A percentile compares a stretch with the other conserved stretches of the same genome.
Conservation (phyloP, 2,113 vertebrate species). For the Acanthisitta chloris region DNA sequence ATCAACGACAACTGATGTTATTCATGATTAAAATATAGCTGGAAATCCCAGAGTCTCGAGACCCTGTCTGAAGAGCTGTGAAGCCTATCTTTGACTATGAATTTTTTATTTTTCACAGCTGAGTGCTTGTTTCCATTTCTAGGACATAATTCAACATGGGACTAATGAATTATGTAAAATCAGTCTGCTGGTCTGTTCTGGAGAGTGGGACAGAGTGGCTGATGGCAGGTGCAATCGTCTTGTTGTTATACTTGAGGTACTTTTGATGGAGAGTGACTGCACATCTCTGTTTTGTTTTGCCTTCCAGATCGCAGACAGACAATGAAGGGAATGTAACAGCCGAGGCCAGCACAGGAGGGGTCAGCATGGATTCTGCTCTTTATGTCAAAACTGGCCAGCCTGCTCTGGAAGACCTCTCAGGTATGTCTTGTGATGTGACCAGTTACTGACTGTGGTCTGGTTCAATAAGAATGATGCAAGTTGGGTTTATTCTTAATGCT, state of each 20-base stretch:
- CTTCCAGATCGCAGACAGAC: constrained; percentile 90
- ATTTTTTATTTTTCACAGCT: constrained; percentile 69
- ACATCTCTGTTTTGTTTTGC: constrained; percentile 32
- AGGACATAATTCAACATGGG: constrained; percentile 53
- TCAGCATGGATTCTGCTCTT: constrained; percentile 78
- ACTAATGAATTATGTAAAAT: constrained; percentile 73
- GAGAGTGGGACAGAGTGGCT: not conserved
- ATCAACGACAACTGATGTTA: not conserved
- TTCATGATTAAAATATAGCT: not conserved
- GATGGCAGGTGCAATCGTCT: not conserved
- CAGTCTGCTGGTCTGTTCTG: constrained; percentile 33
- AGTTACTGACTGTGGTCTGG: not conserved
- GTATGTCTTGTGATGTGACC: constrained; percentile 55
- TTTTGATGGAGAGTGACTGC: not conserved
- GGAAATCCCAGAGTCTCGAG: not conserved
- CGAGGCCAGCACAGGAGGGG: constrained; percentile 77
- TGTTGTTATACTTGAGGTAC: not conserved
- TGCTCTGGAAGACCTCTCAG: constrained; percentile 87
- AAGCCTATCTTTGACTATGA: constrained; percentile 27
- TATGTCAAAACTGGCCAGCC: constrained; percentile 87
- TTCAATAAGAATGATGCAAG: not conserved
- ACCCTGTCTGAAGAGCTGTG: not conserved
- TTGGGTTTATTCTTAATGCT: not conserved
- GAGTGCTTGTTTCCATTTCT: constrained; percentile 60
- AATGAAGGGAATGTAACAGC: constrained; percentile 80